A percentile compares a stretch with the other conserved stretches of the same genome.
Evolutionary conservation across 2,888 invertebrate genomes (phyloP).

Genomic region (Nectonema munidae): DNA sequence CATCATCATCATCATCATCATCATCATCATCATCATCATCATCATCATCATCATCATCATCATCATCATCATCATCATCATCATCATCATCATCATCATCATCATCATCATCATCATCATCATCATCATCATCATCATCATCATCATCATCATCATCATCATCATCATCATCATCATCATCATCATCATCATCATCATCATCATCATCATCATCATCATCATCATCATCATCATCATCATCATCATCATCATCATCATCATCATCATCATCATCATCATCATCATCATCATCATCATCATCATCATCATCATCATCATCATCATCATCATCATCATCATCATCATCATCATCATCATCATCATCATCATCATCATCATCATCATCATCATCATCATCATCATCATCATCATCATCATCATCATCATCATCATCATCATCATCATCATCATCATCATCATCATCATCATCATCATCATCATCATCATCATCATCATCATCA

Average conservation of each 20-base stretch:
- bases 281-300: background rate
- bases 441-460: background rate
- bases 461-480: background rate
- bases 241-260: background rate
- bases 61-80: background rate
- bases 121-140: background rate
- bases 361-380: background rate
- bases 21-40: background rate
- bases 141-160: background rate
- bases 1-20: background rate
- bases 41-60: background rate
- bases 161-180: background rate
- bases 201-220: background rate
- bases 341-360: background rate
- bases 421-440: background rate
- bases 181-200: background rate
- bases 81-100: background rate
- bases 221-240: background rate
- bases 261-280: background rate
- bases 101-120: background rate
- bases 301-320: background rate
- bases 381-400: background rate
- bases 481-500: background rate
- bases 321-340: background rate
- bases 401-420: background rate